Base-by-base conservation (phyloP, 2,797 vertebrate genomes). In the Fistularia tabacaria region DNA sequence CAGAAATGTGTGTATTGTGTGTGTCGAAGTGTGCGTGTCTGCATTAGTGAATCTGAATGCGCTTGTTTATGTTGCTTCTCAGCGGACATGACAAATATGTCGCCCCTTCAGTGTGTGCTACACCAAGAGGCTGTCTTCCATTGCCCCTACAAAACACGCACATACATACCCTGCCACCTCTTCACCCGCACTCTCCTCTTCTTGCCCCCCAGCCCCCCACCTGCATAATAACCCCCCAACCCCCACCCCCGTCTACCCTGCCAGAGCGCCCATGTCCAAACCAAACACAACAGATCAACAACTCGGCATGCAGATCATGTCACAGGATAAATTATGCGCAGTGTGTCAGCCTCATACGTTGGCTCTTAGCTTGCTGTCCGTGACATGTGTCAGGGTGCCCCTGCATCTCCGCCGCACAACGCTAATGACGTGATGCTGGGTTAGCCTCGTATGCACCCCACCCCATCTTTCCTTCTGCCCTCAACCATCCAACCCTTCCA, bases 291-390 rank as follows among this genome's bases (percentile, higher is more conserved):
- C 87, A 91, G 88, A 91, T 91, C 89, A 91, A 89, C 86, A 88
- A 86, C 86, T 85, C 85, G 73, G 85, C 88, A 90, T 91, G 89
- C 90, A 90, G 87, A 92, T 91, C 85, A 79, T 87, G 87, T 89
- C 88, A 89, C 69, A n/a, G 79, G 88, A 82, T 90, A 91, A 92
- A 90, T 92, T 91, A 92, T 92, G 89, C 89, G 81, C 74, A 63
- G 77, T 71, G 66, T 92, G 90, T 92, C 90, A 90, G 81, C 79
- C 82, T 88, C 87, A 88, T 84, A 86, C 85, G 81, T 83, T 81
- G 84, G 85, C 82, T 75, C 82, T 84, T 53, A 85, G 83, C 86
- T 89, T 84, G 87, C 87, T 85, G 85, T 86, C 86, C 84, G 71
- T 91, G 90, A 91, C 90, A 91, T 88, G 89, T 91, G 90, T 91